Evolutionary conservation across 2,797 vertebrate genomes (phyloP).

Genomic region (Xenops minutus): DNA sequence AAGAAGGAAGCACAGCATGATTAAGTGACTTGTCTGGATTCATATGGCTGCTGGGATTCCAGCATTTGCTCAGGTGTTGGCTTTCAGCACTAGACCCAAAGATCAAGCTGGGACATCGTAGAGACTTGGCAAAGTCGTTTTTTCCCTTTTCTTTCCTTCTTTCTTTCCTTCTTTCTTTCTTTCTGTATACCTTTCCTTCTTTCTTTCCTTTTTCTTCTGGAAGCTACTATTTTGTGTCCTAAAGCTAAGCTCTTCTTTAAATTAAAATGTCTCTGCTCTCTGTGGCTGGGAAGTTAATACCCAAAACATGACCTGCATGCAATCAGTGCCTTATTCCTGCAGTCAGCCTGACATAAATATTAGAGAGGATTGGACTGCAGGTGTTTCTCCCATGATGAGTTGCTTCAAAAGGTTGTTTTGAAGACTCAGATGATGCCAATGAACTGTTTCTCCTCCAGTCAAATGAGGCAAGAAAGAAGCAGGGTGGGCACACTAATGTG

Average conservation of each 20-base stretch:
- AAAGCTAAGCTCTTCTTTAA: not conserved
- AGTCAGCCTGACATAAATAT: not conserved
- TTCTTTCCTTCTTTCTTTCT: not conserved
- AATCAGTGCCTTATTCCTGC: not conserved
- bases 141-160: not conserved
- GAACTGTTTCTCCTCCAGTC: not conserved
- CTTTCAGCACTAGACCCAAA: not conserved
- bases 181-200: not conserved
- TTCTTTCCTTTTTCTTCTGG: not conserved
- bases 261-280: not conserved
- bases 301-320: not conserved
- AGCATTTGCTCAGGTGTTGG: not conserved
- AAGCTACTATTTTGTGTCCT: not conserved
- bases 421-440: not conserved
- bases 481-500: not conserved
- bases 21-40: conserved; percentile 17
- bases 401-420: not conserved
- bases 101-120: not conserved
- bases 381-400: not conserved
- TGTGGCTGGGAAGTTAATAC: not conserved
- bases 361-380: not conserved
- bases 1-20: not conserved
- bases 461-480: not conserved
- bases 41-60: not conserved
- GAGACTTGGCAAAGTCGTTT: not conserved